phyloP scores from a whole-genome alignment of 2,888 invertebrate species.

The Epiblema foenella region DNA sequence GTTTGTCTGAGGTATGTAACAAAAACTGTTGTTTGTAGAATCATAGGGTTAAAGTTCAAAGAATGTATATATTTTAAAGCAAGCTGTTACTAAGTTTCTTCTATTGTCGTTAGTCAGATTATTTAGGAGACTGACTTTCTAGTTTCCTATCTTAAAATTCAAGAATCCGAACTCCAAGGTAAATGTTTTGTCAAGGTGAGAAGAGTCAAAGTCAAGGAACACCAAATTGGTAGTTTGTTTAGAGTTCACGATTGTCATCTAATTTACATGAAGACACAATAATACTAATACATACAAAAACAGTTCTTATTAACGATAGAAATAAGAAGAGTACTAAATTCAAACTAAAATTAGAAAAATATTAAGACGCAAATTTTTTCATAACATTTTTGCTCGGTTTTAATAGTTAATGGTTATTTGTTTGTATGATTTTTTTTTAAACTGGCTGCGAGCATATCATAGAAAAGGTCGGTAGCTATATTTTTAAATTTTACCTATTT shows the following conservation, averaged over 20 bases:
- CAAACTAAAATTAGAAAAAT: conserved; percentile 1
- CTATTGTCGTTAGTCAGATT: not conserved
- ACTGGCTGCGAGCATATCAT: too few relatives aligned
- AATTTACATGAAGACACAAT: conserved; percentile 30
- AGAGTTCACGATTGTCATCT: conserved; percentile 14
- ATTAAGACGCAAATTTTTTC: not conserved
- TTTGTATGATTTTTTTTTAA: too few relatives aligned
- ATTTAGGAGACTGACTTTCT: conserved; percentile 19
- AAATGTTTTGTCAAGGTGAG: conserved; percentile 24
- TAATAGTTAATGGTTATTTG: not conserved
- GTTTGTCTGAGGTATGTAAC: not conserved
- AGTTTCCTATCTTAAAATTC: conserved; percentile 19
- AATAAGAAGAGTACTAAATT: conserved; percentile 11
- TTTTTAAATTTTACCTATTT: too few relatives aligned
- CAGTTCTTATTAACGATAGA: conserved; percentile 5
- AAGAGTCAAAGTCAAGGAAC: conserved; percentile 41
- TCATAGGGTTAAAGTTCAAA: conserved; percentile 30
- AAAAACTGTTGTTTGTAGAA: not conserved
- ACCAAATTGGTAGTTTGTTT: conserved; percentile 26
- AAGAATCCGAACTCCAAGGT: conserved; percentile 33
- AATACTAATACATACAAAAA: conserved; percentile 23
- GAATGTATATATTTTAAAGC: conserved; percentile 3
- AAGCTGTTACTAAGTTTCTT: not conserved
- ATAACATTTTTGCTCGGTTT: not conserved
- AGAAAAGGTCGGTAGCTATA: too few relatives aligned